Evolutionary conservation across 2,113 vertebrate species (phyloP).

Genomic region (Oncorhynchus mykiss): DNA sequence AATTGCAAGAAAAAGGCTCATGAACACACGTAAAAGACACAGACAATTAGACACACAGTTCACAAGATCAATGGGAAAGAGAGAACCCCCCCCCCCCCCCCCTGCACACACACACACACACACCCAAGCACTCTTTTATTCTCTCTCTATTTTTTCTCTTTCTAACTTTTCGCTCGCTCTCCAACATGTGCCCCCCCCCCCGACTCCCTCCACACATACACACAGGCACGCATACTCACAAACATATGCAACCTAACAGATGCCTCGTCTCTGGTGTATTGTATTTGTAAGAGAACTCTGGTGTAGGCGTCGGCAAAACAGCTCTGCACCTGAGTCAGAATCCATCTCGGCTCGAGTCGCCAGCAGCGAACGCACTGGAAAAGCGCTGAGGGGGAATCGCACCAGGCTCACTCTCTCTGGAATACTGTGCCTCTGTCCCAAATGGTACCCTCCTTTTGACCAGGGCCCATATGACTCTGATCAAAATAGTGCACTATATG

Average conservation of each 20-base stretch:
- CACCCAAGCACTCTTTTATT: conserved; percentile 20
- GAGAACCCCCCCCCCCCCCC: conserved; percentile 3
- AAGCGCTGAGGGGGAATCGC: conserved; percentile 54
- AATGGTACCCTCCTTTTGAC: too few species aligned
- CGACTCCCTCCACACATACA: background rate
- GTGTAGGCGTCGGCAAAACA: conserved; percentile 66
- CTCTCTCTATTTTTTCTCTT: too few species aligned
- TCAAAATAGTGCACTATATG: too few species aligned
- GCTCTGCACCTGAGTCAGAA: conserved; percentile 63
- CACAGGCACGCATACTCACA: background rate
- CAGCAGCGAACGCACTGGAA: conserved; percentile 44
- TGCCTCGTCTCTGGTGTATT: conserved; percentile 59
- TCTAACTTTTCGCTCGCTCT: too few species aligned
- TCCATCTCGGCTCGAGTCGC: conserved; percentile 58
- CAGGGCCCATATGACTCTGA: too few species aligned
- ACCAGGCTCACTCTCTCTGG: conserved; percentile 46
- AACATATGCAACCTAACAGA: background rate
- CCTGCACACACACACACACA: background rate
- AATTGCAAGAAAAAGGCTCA: background rate
- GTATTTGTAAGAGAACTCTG: conserved; percentile 61
- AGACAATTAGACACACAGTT: conserved; percentile 1
- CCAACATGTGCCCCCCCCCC: conserved; percentile 62
- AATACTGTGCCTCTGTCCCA: conserved; percentile 41
- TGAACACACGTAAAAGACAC: too few species aligned
- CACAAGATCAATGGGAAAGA: conserved; percentile 8